Percentiles rank a stretch among this genome's conserved stretches.
Evolutionary conservation across 2,888 invertebrate genomes (phyloP).

Genomic region (Yponomeuta malinellus): DNA sequence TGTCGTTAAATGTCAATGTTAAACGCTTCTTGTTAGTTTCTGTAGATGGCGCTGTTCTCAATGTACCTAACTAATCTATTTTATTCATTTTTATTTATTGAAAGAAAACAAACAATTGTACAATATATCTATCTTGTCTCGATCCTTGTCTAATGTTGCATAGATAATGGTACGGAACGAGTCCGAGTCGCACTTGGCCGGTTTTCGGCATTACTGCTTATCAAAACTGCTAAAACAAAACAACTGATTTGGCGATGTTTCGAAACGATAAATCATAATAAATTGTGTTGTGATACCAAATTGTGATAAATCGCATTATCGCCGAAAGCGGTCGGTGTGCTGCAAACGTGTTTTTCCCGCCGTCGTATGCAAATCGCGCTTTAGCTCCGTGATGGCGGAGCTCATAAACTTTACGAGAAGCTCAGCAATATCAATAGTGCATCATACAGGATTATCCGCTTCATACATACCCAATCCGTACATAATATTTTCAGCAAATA

Average conservation of each 20-base stretch:
- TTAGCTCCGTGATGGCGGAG: constrained; percentile 2
- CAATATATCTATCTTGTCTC: too few relatives aligned
- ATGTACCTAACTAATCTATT: too few relatives aligned
- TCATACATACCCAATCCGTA: constrained; percentile 43
- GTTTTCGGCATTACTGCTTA: too few relatives aligned
- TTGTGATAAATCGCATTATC: constrained; percentile 4
- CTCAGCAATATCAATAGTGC: constrained; percentile 50
- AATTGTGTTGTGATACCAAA: neutral
- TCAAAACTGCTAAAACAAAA: neutral
- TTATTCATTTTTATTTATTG: too few relatives aligned
- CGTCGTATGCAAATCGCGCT: constrained; percentile 5
- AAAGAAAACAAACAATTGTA: too few relatives aligned
- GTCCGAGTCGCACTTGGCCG: too few relatives aligned
- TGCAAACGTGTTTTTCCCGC: constrained; percentile 11
- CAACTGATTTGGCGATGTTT: neutral
- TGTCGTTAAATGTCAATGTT: too few relatives aligned
- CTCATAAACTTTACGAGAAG: constrained; percentile 44
- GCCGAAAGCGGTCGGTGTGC: constrained; percentile 1
- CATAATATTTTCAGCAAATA: constrained; percentile 49
- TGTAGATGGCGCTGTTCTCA: too few relatives aligned
- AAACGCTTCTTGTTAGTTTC: too few relatives aligned
- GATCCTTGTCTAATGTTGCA: too few relatives aligned
- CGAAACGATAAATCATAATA: constrained; percentile 1
- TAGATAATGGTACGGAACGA: too few relatives aligned
- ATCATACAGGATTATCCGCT: constrained; percentile 54